Conservation (phyloP, 2,113 vertebrate species). For the Strix aluco region DNA sequence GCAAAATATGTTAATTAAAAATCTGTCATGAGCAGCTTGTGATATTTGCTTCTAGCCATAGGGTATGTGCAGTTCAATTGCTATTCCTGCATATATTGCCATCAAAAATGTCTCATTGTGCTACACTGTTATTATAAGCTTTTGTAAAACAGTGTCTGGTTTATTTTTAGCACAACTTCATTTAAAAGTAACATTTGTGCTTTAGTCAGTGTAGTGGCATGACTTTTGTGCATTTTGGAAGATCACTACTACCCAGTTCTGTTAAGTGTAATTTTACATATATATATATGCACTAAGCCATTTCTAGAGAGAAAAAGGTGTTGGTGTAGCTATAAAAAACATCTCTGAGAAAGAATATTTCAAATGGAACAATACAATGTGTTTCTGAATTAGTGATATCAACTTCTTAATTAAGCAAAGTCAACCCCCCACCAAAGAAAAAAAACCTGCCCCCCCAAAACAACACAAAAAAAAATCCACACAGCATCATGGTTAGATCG, state of each 20-base stretch:
- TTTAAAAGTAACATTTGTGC: background rate
- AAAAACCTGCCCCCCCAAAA: too few species aligned
- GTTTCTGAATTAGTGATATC: background rate
- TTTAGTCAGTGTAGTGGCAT: background rate
- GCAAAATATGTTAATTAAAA: constrained; percentile 57
- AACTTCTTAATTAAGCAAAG: background rate
- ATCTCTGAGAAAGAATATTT: background rate
- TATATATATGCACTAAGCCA: background rate
- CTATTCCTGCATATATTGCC: background rate
- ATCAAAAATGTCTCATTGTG: background rate
- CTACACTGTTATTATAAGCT: background rate
- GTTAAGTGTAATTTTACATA: background rate
- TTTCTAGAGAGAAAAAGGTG: background rate
- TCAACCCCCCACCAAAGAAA: background rate
- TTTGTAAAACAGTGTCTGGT: background rate
- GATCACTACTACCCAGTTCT: background rate
- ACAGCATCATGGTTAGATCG: background rate
- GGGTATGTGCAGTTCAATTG: background rate
- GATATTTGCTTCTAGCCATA: constrained; percentile 33
- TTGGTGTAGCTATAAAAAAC: background rate
- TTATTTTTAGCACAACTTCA: background rate
- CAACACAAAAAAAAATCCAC: background rate
- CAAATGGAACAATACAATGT: background rate
- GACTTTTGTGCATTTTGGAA: background rate
- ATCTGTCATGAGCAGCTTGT: constrained; percentile 48